Evolutionary conservation across 2,113 vertebrate species (phyloP), one percentile per base, ranked within the genome.

Genomic region (Apistogramma diplotaenia): DNA sequence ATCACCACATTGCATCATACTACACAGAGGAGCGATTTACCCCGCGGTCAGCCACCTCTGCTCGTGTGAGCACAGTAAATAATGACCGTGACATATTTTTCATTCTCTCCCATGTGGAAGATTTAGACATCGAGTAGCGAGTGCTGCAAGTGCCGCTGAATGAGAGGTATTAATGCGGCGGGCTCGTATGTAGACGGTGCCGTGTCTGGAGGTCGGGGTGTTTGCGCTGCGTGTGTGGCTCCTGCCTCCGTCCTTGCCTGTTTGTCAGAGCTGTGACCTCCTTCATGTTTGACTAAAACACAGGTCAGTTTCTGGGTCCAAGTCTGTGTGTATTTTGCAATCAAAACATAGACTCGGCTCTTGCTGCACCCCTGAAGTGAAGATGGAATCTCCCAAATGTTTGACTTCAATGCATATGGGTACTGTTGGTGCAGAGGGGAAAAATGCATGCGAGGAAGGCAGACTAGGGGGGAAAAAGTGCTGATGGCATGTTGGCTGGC

Each of bases 101-200:
- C 91, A 92, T 92, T 93, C 91, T 89, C 90, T 89, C 93, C 89
- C 90, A 90, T 85, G 90, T 92, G 91, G 85, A 89, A 93, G 89
- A 92, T 93, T 91, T 90, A 83, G 88, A 87, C 72, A 78, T 81
- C 10, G 37, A 82, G 86, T 88, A 89, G 88, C 18, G 85, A 89
- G 89, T 18, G 59, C 79, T 87, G n/a, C 46, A 11, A 82, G 86
- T 72, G 79, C 3, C 37, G 43, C 74, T 73, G 82, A 85, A 73
- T 61, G 55, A 75, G 79, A 4, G 19, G 78, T 73, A 81, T 46
- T 82, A 67, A 74, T 71, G 59, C 2, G 7, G 40, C 25, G 31
- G 12, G 18, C 56, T 55, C 71, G 85, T 74, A 55, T 60, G 84
- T 56, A 25, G 78, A 67, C 78, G 8, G 87, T 67, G 84, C 31